phyloP scores from a whole-genome alignment of 2,113 vertebrate genomes.

The Microcebus lehilahytsara region DNA sequence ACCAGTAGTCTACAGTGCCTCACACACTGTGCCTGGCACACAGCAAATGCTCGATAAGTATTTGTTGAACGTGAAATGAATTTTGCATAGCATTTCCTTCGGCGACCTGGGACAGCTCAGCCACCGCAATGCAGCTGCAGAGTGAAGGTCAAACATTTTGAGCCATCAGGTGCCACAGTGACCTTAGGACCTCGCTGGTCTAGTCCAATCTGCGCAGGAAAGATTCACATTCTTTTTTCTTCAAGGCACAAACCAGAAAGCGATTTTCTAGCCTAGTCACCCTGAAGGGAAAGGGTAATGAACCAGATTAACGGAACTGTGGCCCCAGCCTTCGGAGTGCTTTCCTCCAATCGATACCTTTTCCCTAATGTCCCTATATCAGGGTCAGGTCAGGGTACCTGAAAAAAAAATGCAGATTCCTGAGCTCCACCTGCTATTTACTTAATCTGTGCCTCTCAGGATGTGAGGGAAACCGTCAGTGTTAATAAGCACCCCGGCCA shows the following conservation, averaged over 20 bases:
- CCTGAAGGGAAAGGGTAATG: not conserved
- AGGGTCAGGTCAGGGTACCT: not conserved
- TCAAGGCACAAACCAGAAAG: not conserved
- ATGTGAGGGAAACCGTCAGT: not conserved
- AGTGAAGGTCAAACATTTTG: not conserved
- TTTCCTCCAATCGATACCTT: not conserved
- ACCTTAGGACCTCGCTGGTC: not conserved
- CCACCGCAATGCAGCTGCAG: not conserved
- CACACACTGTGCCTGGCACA: not conserved
- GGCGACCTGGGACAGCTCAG: not conserved
- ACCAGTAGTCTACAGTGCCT: not conserved
- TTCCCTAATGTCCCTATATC: not conserved
- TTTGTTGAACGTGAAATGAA: not conserved
- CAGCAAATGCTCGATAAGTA: not conserved
- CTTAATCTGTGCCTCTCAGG: not conserved
- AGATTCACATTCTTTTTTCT: not conserved
- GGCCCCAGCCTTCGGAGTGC: not conserved
- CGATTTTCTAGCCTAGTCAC: not conserved
- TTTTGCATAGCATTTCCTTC: not conserved
- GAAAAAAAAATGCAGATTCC: not conserved
- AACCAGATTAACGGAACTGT: not conserved
- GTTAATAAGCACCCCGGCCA: fast-evolving
- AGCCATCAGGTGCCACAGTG: not conserved
- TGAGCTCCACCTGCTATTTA: not conserved
- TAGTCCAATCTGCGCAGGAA: not conserved